A percentile compares a stretch with the other conserved stretches of the same genome.
Conservation (phyloP, 2,888 invertebrate genomes). For the Agrilus mali region DNA sequence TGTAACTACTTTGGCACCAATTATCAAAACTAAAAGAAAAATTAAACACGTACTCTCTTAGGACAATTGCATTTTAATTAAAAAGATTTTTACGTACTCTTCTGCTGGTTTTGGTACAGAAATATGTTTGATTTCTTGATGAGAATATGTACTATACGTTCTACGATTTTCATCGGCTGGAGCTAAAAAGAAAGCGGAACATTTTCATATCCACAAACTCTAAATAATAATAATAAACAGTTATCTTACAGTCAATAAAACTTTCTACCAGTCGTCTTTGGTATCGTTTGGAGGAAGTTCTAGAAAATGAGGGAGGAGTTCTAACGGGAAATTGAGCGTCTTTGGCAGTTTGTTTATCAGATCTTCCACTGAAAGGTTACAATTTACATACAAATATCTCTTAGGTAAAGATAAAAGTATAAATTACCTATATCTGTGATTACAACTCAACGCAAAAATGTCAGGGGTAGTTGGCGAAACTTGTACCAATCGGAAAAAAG, state of each 20-base stretch:
- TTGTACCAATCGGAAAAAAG: conserved; percentile 80
- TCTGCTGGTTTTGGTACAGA: conserved; percentile 45
- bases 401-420: background rate
- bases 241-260: conserved; percentile 33
- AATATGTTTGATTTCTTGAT: conserved; percentile 38
- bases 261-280: conserved; percentile 51
- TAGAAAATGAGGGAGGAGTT: conserved; percentile 46
- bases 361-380: conserved; percentile 42
- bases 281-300: conserved; percentile 50
- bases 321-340: conserved; percentile 34
- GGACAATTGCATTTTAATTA: background rate
- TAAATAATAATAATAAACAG: conserved; percentile 4
- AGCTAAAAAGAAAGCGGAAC: conserved; percentile 20
- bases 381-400: background rate
- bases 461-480: conserved; percentile 62
- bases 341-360: conserved; percentile 45
- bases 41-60: background rate
- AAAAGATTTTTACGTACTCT: conserved; percentile 31
- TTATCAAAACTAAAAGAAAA: conserved; percentile 33
- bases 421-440: conserved; percentile 62
- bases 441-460: conserved; percentile 65
- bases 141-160: conserved; percentile 26
- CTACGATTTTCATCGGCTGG: conserved; percentile 28
- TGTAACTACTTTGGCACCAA: conserved; percentile 39
- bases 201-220: background rate